These are phyloP conservation scores for Colletes gigas DNA, from an alignment of 1,140 invertebrate species.

Conservation along the genomic window DNA sequence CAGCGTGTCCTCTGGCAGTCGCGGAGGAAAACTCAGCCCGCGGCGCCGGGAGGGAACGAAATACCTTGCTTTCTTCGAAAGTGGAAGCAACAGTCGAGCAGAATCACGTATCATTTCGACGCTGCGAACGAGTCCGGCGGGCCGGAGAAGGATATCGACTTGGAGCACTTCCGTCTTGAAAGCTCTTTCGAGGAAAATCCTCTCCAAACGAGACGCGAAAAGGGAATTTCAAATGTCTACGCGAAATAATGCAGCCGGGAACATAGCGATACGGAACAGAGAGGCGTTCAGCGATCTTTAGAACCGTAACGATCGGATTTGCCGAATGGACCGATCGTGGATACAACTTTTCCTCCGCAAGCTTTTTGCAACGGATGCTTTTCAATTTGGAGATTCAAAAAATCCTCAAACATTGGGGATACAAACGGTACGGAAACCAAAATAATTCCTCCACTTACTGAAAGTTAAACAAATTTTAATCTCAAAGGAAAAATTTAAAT, in stretches of 20 bases:
- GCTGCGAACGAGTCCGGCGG: neutral
- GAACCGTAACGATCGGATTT: too few relatives aligned
- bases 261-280: neutral
- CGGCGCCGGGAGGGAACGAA: neutral
- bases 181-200: conserved; percentile 22
- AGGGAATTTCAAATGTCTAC: neutral
- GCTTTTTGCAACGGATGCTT: too few relatives aligned
- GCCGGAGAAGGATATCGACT: conserved; percentile 29
- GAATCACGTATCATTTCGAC: conserved; percentile 36
- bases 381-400: too few relatives aligned
- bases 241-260: neutral
- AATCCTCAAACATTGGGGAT: too few relatives aligned
- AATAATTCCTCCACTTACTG: too few relatives aligned
- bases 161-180: conserved; percentile 1
- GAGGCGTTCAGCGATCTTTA: too few relatives aligned
- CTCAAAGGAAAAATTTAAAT: too few relatives aligned
- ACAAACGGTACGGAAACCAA: too few relatives aligned
- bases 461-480: too few relatives aligned
- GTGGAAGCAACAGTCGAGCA: conserved; percentile 41
- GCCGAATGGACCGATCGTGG: too few relatives aligned
- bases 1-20: conserved; percentile 17
- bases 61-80: conserved; percentile 26
- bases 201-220: neutral
- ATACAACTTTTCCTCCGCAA: too few relatives aligned
- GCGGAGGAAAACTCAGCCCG: neutral